Conservation (phyloP, 2,113 vertebrate genomes). For the Leiothrix lutea region DNA sequence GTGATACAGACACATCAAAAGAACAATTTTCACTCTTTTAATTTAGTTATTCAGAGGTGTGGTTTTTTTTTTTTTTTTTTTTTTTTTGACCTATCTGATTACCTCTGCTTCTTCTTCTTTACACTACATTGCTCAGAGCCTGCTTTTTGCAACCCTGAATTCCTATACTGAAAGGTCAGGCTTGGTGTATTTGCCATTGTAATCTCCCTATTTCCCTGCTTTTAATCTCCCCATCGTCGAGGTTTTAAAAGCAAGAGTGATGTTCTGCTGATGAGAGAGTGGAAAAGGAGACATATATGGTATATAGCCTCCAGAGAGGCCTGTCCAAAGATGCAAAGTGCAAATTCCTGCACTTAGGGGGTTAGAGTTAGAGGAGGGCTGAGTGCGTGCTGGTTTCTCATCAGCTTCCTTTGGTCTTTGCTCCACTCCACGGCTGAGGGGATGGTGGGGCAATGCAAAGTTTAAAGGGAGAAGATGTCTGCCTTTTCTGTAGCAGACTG, state of each 20-base stretch:
- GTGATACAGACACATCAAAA: neutral
- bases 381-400: neutral
- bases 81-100: neutral
- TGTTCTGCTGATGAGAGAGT: neutral
- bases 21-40: neutral
- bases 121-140: neutral
- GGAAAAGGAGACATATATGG: neutral
- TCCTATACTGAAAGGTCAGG: neutral
- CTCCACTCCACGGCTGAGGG: rapidly evolving
- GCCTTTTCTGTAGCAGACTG: neutral
- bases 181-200: neutral
- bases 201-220: neutral
- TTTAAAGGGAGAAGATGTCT: neutral
- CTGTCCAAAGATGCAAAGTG: neutral
- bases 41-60: neutral
- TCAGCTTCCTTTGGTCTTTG: rapidly evolving
- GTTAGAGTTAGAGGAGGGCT: neutral
- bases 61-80: too few species aligned
- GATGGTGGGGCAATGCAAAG: rapidly evolving
- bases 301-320: neutral
- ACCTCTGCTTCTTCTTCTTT: neutral
- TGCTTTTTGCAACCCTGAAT: neutral
- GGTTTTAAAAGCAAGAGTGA: neutral
- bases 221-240: neutral
- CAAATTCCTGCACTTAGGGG: rapidly evolving